Percentiles rank a stretch among this genome's conserved stretches.
Evolutionary conservation across 2,113 vertebrate genomes (phyloP).

Genomic region (Alexandromys fortis): DNA sequence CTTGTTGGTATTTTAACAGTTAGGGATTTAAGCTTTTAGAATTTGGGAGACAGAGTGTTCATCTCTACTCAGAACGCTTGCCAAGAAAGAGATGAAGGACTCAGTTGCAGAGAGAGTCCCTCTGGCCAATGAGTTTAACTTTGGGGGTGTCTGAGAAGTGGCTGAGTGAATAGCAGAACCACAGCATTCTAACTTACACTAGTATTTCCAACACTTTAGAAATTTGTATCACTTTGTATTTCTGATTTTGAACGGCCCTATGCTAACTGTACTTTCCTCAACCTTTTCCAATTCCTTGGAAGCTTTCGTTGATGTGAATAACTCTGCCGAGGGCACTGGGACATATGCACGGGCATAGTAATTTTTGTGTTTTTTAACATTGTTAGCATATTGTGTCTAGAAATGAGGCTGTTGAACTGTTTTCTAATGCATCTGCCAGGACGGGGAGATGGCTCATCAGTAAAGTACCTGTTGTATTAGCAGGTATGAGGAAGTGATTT

Average conservation of each 20-base stretch:
- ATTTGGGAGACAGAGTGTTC: background rate
- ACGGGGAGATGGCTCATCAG: too few species aligned
- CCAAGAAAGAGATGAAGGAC: background rate
- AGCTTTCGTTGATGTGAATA: background rate
- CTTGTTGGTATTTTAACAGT: background rate
- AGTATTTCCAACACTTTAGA: background rate
- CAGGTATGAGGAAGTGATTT: background rate
- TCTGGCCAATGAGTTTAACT: background rate
- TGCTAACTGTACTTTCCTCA: background rate
- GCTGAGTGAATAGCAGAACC: background rate
- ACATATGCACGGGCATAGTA: too few species aligned
- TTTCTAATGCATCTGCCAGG: background rate
- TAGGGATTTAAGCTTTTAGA: background rate
- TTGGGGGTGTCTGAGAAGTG: background rate
- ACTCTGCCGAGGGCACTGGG: background rate
- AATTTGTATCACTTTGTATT: background rate
- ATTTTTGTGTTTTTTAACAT: background rate
- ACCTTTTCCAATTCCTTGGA: background rate
- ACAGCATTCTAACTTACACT: background rate
- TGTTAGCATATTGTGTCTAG: slow-evolving; percentile 13
- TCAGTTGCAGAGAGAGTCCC: background rate
- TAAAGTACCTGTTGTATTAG: too few species aligned
- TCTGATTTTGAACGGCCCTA: background rate
- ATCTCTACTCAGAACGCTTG: background rate
- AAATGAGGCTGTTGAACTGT: background rate